Base-by-base conservation (phyloP, 1,140 invertebrate genomes). In the Tetragnatha versicolor region DNA sequence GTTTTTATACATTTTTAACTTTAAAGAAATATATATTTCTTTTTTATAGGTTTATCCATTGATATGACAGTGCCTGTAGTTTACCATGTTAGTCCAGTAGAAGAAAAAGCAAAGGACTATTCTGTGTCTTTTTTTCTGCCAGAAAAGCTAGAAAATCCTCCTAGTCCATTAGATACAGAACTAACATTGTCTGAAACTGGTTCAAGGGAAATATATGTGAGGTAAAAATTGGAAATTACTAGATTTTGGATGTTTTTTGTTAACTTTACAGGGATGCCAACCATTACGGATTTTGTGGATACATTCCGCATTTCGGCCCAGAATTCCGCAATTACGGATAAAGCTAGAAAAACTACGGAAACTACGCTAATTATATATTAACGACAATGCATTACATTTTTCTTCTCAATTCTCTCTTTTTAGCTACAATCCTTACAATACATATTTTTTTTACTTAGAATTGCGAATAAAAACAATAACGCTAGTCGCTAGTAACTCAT, bases 21-120 rank as follows among this genome's bases (percentile, higher is more conserved):
- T 9, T 69, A 22, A 22, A n/a, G 35, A 3, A 35, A 35, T 31
- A 35, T 39, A 27, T 37, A 29, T 39, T 51, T 22, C 20, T n/a
- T 0, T 39, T 49, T 58, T 78, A 22, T 33, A 80, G 79, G 33
- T 35, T 39, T 73, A 31, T 80, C 79, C 7, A 80, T 80, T 61
- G 79, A 80, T 33, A 80, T 80, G 79, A 80, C 79, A 33, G 25
- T 45, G 7, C 79, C 79, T 47, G 69, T 80, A 22, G 12, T 80
- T 17, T 73, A 12, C 35, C 68, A 80, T 63, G 70, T 80, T 0
- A 73, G 69, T 39, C 65, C 79, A 22, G 79, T 70, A 17, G 79
- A 80, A 75, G 79, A 66, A 33, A 80, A 75, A 35, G 61, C 65
- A 47, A 80, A 66, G 33, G 79, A 80, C 58, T 80, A 55, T 60